These are phyloP conservation scores for Falcaria lacertinaria DNA, from an alignment of 2,888 invertebrate species.

Conservation along the genomic window DNA sequence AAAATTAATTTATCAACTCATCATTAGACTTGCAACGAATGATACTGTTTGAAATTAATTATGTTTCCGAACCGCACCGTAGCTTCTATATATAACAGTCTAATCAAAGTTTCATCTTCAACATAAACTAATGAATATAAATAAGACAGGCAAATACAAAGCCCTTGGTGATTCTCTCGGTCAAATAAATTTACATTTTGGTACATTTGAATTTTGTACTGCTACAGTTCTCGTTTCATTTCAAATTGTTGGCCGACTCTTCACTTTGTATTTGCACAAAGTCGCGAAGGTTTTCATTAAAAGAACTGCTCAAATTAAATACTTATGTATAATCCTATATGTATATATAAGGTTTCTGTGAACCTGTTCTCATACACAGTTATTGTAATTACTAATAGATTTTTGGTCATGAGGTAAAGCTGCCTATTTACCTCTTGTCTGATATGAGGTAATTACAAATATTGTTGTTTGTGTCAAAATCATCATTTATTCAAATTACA, in stretches of 20 bases:
- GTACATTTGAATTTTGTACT: constrained; percentile 12
- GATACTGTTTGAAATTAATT: not conserved
- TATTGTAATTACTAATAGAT: no score
- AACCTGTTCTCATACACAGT: no score
- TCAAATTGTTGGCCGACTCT: constrained; percentile 13
- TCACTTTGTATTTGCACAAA: not conserved
- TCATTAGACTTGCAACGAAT: not conserved
- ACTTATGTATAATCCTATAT: no score
- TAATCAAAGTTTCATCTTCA: constrained; percentile 43
- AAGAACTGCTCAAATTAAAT: no score
- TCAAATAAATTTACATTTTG: constrained; percentile 48
- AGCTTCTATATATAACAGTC: constrained; percentile 10
- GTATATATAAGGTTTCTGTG: no score
- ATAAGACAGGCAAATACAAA: constrained; percentile 34
- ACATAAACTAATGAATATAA: constrained; percentile 52
- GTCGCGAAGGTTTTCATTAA: no score
- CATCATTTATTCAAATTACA: no score
- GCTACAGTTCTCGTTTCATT: constrained; percentile 15
- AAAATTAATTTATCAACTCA: not conserved
- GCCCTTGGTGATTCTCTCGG: constrained; percentile 35
- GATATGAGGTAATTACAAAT: no score
- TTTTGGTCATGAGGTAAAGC: no score
- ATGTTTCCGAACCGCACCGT: not conserved
- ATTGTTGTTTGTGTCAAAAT: no score
- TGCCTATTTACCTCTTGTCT: no score